Base-by-base conservation (phyloP, 1,140 invertebrate genomes). In the Mamestra configurata region DNA sequence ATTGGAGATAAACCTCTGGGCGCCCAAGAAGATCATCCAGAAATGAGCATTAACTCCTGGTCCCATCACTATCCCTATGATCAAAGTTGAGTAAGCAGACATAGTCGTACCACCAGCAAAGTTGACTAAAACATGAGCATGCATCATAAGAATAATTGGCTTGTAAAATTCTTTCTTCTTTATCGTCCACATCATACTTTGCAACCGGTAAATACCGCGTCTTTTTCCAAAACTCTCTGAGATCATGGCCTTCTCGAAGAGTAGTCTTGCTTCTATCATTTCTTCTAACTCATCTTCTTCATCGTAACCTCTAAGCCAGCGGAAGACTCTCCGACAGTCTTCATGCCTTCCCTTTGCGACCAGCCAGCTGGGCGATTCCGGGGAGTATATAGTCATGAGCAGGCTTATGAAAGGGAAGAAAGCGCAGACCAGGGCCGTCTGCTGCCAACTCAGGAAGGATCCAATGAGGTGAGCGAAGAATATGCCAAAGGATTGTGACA, bases 321-420 rank as follows among this genome's bases (percentile, higher is more conserved):
- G 53, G 72, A 95, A 96, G 0, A 94, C 88, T 40, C 88, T 79
- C 59, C 89, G 81, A 3, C 96, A 96, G 20, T 95, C 87, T 6
- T 94, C 88, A 13, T 91, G 88, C 37, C 88, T 86, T 31, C 95
- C 95, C 80, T 95, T 95, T 27, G 95, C 91, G 0, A 95, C 91
- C 46, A 97, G 86, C 96, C 96, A 97, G n/a, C 96, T 94, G 1
- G 97, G 97, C 22, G 97, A 97, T 91, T 98, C 97, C 0, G 97
- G 97, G 1, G 96, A 90, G 37, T 96, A 95, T 8, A 93, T 83
- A 11, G 95, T 88, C 31, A 95, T 83, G 0, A 95, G 8, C 10
- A 95, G 89, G 77, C 93, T 90, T 3, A 92, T 20, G 20, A 96
- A 86, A 11, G 95, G 94, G 4, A 96, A 82, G 18, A 90, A 77